Evolutionary conservation across 2,113 vertebrate genomes (phyloP).

Genomic region (Pampusana beccarii): DNA sequence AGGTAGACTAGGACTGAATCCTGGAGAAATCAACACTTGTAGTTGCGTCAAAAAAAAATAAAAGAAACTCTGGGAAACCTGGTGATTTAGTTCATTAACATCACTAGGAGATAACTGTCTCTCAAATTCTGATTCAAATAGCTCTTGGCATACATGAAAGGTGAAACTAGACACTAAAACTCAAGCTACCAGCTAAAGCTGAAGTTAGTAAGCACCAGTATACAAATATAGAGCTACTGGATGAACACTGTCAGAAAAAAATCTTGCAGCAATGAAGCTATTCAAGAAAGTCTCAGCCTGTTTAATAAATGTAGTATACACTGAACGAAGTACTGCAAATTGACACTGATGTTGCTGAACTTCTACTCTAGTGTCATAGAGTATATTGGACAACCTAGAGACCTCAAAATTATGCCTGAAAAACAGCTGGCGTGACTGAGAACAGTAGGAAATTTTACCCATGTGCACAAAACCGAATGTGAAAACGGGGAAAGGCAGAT

Average conservation of each 20-base stretch:
- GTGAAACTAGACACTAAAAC: background rate
- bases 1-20: background rate
- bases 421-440: background rate
- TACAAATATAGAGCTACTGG: background rate
- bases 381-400: background rate
- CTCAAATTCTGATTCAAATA: background rate
- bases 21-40: background rate
- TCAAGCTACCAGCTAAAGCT: background rate
- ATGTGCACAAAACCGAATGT: rapidly evolving
- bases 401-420: background rate
- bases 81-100: background rate
- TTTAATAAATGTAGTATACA: background rate
- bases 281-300: background rate
- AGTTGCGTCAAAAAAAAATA: background rate
- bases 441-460: background rate
- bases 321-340: background rate
- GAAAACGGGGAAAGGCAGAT: background rate
- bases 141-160: background rate
- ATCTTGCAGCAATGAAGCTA: background rate
- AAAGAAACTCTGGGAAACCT: background rate
- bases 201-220: background rate
- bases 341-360: background rate
- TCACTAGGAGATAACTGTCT: background rate
- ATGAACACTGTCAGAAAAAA: background rate
- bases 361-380: background rate